Conservation (phyloP, 2,113 vertebrate genomes). For the Ptyas mucosa region DNA sequence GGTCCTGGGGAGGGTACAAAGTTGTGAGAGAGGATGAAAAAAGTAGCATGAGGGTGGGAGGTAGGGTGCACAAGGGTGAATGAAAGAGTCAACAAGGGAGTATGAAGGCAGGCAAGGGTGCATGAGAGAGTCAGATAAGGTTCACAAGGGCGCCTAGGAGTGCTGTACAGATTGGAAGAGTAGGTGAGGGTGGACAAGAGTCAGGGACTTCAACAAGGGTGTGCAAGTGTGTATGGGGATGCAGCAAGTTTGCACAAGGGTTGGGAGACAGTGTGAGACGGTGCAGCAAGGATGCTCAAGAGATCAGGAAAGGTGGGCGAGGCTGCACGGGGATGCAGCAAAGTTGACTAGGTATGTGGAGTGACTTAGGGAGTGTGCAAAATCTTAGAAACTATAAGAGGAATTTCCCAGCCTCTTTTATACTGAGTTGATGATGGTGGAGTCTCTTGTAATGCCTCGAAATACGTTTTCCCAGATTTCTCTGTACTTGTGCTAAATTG, state of each 20-base stretch:
- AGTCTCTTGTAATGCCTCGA: background rate
- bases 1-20: background rate
- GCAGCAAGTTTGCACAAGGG: too few species aligned
- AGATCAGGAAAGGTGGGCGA: too few species aligned
- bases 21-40: background rate
- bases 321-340: too few species aligned
- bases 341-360: too few species aligned
- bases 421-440: background rate
- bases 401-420: background rate
- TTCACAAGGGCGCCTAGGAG: background rate
- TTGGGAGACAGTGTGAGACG: too few species aligned
- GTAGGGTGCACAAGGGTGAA: background rate
- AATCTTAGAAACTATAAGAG: background rate
- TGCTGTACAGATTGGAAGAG: background rate
- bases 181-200: too few species aligned
- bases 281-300: too few species aligned
- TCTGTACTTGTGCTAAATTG: background rate
- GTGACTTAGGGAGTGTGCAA: background rate
- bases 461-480: background rate
- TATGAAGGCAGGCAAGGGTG: background rate
- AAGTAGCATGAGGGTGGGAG: background rate
- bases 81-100: background rate
- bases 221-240: too few species aligned
- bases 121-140: background rate
- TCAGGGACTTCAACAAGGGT: too few species aligned